Evolutionary conservation across 2,113 vertebrate genomes (phyloP).

Genomic region (Neomonachus schauinslandi): DNA sequence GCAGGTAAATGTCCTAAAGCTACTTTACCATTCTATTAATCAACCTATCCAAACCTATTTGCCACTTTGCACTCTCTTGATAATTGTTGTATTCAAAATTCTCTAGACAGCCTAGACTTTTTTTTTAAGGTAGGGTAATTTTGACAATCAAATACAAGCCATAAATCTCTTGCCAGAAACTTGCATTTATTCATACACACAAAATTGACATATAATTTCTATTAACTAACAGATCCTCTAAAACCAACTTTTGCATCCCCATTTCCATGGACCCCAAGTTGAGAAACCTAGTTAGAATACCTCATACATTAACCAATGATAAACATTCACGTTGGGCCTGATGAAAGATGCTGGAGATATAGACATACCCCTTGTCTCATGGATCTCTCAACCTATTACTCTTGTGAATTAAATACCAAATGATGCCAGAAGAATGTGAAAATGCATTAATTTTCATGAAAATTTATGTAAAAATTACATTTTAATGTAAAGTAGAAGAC

Average conservation of each 20-base stretch:
- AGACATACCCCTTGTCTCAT: rapidly evolving
- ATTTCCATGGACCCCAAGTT: background rate
- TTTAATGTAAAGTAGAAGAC: background rate
- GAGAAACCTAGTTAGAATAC: background rate
- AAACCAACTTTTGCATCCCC: background rate
- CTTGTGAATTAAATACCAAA: background rate
- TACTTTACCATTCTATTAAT: conserved; percentile 40
- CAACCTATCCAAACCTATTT: background rate
- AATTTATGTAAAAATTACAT: background rate
- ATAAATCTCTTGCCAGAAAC: background rate
- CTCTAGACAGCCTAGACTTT: background rate
- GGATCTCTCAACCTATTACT: background rate
- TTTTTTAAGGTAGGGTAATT: background rate
- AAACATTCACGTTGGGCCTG: background rate
- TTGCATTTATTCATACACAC: background rate
- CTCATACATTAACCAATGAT: background rate
- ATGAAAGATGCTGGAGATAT: background rate
- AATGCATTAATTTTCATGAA: background rate
- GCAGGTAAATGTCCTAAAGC: background rate
- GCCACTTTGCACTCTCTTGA: background rate
- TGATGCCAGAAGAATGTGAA: background rate
- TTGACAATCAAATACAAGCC: background rate
- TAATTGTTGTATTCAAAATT: conserved; percentile 11
- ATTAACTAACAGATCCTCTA: background rate
- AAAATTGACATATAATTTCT: background rate